These are phyloP conservation scores for Nephrotoma flavescens DNA, from an alignment of 2,888 invertebrate genomes.

Conservation along the genomic window DNA sequence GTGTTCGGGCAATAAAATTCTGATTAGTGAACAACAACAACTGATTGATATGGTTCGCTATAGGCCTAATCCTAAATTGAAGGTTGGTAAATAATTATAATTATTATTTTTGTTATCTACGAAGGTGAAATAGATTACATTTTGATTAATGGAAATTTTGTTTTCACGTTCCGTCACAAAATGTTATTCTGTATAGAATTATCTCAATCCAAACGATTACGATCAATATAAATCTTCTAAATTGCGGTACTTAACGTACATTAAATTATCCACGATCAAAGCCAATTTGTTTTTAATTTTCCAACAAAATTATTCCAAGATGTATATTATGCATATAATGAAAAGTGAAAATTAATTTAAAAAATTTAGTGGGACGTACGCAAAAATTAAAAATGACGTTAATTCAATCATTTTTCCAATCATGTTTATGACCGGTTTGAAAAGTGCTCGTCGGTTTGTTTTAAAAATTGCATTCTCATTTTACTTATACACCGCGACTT, in stretches of 20 bases:
- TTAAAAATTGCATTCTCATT: neutral
- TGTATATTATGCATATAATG: neutral
- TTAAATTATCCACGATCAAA: neutral
- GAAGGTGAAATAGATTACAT: neutral
- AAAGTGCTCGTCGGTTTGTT: neutral
- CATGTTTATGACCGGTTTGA: neutral
- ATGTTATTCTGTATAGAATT: neutral
- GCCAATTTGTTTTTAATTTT: neutral
- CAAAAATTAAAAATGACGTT: neutral
- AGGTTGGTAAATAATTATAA: neutral
- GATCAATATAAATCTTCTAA: neutral
- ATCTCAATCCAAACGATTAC: neutral
- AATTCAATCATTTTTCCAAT: neutral
- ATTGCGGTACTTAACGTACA: neutral
- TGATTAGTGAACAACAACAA: neutral
- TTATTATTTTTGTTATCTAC: neutral
- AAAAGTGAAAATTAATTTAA: neutral
- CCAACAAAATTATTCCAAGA: neutral
- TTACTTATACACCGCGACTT: neutral
- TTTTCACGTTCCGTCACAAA: neutral
- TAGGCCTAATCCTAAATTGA: neutral
- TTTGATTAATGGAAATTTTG: neutral
- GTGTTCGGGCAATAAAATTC: neutral
- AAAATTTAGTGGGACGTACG: neutral
- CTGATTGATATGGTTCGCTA: neutral